Evolutionary conservation across 2,888 invertebrate genomes (phyloP), one percentile per base, ranked within the genome.

Genomic region (Hyalella azteca): DNA sequence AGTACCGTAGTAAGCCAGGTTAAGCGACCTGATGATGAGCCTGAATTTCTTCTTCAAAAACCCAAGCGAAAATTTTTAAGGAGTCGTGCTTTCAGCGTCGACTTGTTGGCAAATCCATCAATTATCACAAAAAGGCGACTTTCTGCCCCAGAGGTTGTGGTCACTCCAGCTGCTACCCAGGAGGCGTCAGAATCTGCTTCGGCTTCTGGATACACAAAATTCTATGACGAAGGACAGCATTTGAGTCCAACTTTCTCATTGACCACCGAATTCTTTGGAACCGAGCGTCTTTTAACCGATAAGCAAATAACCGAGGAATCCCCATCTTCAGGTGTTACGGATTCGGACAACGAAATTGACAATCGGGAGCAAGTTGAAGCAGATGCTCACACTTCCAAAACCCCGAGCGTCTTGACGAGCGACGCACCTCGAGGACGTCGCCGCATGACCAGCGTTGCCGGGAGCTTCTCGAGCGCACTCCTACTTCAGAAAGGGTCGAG

Each of bases 61-160:
- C 15, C 15, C 15, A 66, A 66, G 19, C 66, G 66, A 29, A 66
- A 66, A 9, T 29, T 29, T 2, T 7, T 36, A 9, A 32, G 79
- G 15, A 11, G 13, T 15, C 11, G 79, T n/a, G 79, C 79, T n/a
- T 36, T 73, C n/a, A 73, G 73, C 19, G 73, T 79, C 7, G 79
- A 50, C 45, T 19, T 73, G 13, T 32, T 73, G n/a, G 32, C 45
- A 22, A 26, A 73, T 22, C 73, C 50, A n/a, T 29, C 29, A 7
- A 48, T 45, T 15, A 45, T n/a, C 45, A 36, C 40, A 13, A 78
- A 79, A 73, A 66, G 79, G 73, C 19, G 79, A 13, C 79, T 41
- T 26, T 79, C 79, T 73, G 79, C 79, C 3, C 79, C 79, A 4
- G 79, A 79, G 29, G 79, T 79, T 3, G 73, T 73, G 26, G 41